These are phyloP conservation scores for Cryptophagus acutangulus DNA, from an alignment of 2,888 invertebrate species.

Conservation along the genomic window DNA sequence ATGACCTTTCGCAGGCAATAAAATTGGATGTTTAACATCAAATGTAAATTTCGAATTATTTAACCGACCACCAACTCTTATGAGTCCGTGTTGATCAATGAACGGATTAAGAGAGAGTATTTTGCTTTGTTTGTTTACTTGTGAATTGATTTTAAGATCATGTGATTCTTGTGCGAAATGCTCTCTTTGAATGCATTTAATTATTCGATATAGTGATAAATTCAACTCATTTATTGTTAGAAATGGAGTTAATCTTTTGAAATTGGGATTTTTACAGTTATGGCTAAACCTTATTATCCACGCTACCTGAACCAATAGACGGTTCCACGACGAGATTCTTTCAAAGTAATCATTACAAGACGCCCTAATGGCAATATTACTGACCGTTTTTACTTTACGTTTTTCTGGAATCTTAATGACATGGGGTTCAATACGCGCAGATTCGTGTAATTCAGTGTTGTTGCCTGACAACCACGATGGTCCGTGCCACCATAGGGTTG, in stretches of 20 bases:
- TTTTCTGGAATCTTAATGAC: not conserved
- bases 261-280: no score
- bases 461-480: not conserved
- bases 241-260: no score
- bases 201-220: not conserved
- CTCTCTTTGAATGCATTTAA: not conserved
- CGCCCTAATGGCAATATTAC: not conserved
- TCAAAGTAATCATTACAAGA: no score
- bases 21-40: slow-evolving; percentile 13
- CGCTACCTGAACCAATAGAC: not conserved
- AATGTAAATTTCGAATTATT: slow-evolving; percentile 3
- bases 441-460: not conserved
- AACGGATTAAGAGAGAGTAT: slow-evolving; percentile 9
- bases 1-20: slow-evolving; percentile 12
- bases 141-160: not conserved
- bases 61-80: slow-evolving; percentile 17
- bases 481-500: slow-evolving; percentile 19
- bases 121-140: not conserved
- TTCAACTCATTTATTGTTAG: not conserved
- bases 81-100: slow-evolving; percentile 13
- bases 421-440: not conserved
- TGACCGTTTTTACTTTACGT: not conserved
- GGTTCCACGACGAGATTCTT: not conserved
- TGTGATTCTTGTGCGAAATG: not conserved
- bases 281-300: not conserved